A percentile compares a stretch with the other conserved stretches of the same genome.
Evolutionary conservation across 2,113 vertebrate species (phyloP).

Genomic region (Grammomys dolichurus): DNA sequence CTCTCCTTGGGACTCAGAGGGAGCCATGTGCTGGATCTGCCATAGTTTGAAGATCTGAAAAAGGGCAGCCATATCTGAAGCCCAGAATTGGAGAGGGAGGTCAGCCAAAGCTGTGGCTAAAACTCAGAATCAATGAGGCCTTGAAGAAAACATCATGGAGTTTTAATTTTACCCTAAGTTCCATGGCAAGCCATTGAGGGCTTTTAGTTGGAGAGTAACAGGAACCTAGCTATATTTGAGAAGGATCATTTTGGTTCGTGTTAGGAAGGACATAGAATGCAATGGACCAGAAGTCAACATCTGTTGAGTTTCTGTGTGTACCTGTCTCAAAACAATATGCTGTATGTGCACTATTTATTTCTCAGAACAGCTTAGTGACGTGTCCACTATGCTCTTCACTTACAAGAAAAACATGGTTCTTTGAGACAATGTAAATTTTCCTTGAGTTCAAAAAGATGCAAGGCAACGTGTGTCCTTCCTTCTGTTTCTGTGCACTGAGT

Average conservation of each 20-base stretch:
- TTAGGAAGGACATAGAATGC: not conserved
- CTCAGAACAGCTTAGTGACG: not conserved
- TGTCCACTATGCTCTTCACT: not conserved
- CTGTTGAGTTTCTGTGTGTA: not conserved
- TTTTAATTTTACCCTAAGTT: slow-evolving; percentile 34
- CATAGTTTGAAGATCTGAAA: not conserved
- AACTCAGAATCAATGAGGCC: not conserved
- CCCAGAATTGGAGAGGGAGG: slow-evolving; percentile 8
- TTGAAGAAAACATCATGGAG: not conserved
- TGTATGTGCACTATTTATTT: not conserved
- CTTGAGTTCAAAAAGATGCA: not conserved
- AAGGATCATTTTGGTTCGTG: slow-evolving; percentile 44
- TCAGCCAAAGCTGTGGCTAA: not conserved
- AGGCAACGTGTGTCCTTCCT: not conserved
- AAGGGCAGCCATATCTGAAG: not conserved
- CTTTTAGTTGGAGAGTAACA: slow-evolving; percentile 49
- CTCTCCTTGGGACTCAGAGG: not conserved
- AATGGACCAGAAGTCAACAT: slow-evolving; percentile 39
- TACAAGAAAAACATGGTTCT: not conserved
- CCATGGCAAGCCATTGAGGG: not conserved
- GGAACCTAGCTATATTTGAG: slow-evolving; percentile 32
- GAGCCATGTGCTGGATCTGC: not conserved
- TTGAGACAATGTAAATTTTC: not conserved
- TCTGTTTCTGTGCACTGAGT: not conserved
- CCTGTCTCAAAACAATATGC: not conserved